Base-by-base conservation (phyloP, 2,113 vertebrate genomes). In the Andinoacara biseriatus region DNA sequence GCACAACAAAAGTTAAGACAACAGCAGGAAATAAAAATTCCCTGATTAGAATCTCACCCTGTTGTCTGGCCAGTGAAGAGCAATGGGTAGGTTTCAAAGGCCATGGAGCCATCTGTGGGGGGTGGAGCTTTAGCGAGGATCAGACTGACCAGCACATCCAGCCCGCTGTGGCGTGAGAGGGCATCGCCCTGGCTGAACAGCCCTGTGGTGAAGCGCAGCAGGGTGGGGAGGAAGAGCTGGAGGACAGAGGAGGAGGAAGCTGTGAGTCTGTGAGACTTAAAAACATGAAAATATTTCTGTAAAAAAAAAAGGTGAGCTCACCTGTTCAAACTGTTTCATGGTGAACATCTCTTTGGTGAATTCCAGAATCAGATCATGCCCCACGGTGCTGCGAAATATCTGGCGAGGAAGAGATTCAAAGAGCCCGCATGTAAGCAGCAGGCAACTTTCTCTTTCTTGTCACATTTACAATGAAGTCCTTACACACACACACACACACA, bases 311-410 rank as follows among this genome's bases (percentile, higher is more conserved):
- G 11, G 14, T 11, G 0, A 9, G 60, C 94, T 82, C 91, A 98
- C 98, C 96, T 94, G 97, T 78, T 99, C 98, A 96, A 99, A 99
- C 24, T 96, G 95, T 49, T 96, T 95, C 98, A 99, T 97, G 72
- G 91, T 76, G 89, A 99, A 99, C 96, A 98, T 96, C 3, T 95
- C 93, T 93, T 97, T 96, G 2, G 97, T 96, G 90, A 99, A 99
- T 49, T 96, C 92, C 72, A 97, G 90, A 86, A 99, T 94, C 18
- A 97, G 94, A 89, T 10, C 82, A 24, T 87, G 86, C 43, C 95
- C 96, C 90, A 96, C 87, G 5, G 86, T 81, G 93, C 97, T 97
- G 81, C 76, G 86, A 91, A 99, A 97, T 79, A 96, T 93, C 98
- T 99, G 92, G 11, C 18, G 10, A 59, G 56, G 7, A 52, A 58